Evolutionary conservation across 2,113 vertebrate species (phyloP), one percentile per base, ranked within the genome.

Genomic region (Albula goreensis): DNA sequence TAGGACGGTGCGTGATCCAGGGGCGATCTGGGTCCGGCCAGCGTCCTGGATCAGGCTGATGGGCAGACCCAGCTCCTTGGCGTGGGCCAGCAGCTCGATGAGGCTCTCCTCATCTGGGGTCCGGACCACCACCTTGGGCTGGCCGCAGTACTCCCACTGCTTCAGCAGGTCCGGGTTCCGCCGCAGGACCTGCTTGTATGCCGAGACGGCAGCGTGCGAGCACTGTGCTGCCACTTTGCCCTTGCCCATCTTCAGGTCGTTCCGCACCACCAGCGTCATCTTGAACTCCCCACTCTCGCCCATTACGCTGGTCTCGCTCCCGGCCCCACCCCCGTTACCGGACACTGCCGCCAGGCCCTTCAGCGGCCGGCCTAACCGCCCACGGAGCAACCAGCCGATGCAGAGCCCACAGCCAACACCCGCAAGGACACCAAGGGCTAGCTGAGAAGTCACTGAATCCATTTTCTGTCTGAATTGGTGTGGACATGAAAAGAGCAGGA

Each of bases 201-300:
- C 97, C 0, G 98, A 97, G 0, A 99, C 98, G 0, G 98, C 98
- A 0, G 98, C 98, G 0, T 99, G 98, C 51, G 97, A 95, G 50
- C 98, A 99, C 93, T 99, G 98, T 0, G 98, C 97, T 0, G 98
- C 97, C 0, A 97, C 97, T 89, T 99, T 99, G 0, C 98, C 98
- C 88, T 99, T 99, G 0, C 98, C 98, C 98, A 99, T 99, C 92
- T 99, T 99, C 86, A 99, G 90, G 90, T 99, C 98, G 0, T 93
- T 97, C 49, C 98, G 96, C 81, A 99, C 98, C 0, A 98, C 91
- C 57, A 99, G 92, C 31, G 99, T 94, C 98, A 99, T 96, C 92
- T 99, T 99, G 91, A 97, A 97, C 87, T 99, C 98, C 0, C 97
- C 98, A 0, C 94, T 92, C 77, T 99, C 98, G 7, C 96, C 97